phyloP scores from a whole-genome alignment of 1,140 invertebrate species.

The Anthonomus grandis region DNA sequence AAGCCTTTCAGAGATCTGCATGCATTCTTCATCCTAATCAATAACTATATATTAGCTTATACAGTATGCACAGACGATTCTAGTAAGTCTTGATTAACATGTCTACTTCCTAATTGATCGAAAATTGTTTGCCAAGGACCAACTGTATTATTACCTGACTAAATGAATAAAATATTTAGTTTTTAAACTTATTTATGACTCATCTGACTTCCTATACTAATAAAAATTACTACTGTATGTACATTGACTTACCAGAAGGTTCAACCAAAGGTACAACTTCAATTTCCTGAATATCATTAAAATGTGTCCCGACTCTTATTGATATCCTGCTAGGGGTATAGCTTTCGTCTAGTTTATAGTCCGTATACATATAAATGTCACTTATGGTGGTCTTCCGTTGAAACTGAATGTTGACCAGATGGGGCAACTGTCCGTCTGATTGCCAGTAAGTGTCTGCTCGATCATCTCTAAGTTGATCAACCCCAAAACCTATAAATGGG shows the following conservation, averaged over 20 bases:
- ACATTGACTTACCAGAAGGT: constrained; percentile 61
- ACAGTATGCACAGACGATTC: no score
- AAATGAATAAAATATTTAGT: constrained; percentile 6
- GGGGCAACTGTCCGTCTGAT: constrained; percentile 96
- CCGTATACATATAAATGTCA: constrained; percentile 95
- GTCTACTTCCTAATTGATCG: no score
- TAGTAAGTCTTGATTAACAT: no score
- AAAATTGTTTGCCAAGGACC: no score
- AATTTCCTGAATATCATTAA: constrained; percentile 96
- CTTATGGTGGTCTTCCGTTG: constrained; percentile 91
- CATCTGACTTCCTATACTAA: no score
- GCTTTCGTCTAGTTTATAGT: constrained; percentile 98
- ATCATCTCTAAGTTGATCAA: constrained; percentile 93
- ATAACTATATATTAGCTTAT: no score
- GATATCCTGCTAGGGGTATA: constrained; percentile 97
- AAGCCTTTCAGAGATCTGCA: no score
- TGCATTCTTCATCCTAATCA: no score
- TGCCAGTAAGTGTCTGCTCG: constrained; percentile 98
- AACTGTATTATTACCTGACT: not conserved
- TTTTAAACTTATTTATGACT: not conserved
- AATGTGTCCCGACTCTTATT: constrained; percentile 91
- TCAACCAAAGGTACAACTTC: constrained; percentile 93
- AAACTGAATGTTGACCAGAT: constrained; percentile 98
- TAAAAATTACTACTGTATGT: no score
- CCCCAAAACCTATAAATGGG: constrained; percentile 83